These are phyloP conservation scores for Glyphotaelius pellucidus DNA, from an alignment of 2,888 invertebrate species.

Conservation along the genomic window DNA sequence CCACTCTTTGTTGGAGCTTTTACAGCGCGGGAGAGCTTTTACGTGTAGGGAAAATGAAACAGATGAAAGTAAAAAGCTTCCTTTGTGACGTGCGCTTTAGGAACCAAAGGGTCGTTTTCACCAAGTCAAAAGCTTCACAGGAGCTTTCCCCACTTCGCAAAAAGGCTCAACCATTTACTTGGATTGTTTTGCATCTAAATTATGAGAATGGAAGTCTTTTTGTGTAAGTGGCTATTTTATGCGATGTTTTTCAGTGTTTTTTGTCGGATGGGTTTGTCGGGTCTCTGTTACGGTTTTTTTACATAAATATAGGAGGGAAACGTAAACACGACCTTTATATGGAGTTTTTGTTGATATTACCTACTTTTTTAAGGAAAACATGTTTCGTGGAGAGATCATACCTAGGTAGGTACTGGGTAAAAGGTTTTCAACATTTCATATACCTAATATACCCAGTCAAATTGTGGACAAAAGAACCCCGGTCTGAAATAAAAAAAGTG, in stretches of 20 bases:
- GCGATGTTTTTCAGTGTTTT: not conserved
- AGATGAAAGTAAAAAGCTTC: constrained; percentile 61
- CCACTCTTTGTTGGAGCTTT: not conserved
- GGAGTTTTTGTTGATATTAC: constrained; percentile 20
- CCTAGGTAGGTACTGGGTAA: not conserved
- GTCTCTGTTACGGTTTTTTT: constrained; percentile 43
- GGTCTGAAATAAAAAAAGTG: not conserved
- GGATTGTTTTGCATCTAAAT: not conserved
- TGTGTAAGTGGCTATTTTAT: not conserved
- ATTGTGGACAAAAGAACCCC: not conserved
- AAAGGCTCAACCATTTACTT: not conserved
- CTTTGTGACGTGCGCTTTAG: constrained; percentile 58
- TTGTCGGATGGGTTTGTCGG: not conserved
- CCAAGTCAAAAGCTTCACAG: not conserved
- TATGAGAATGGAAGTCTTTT: not conserved
- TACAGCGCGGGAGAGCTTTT: constrained; percentile 59
- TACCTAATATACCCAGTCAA: not conserved
- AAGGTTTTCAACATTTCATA: not conserved
- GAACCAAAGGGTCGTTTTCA: constrained; percentile 34
- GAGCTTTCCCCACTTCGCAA: not conserved
- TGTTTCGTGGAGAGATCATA: not conserved
- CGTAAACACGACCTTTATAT: constrained; percentile 25
- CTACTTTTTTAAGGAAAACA: constrained; percentile 13
- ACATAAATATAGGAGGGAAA: constrained; percentile 47
- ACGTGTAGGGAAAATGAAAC: constrained; percentile 63